Base-by-base conservation (phyloP, 2,113 vertebrate species). In the Scomber scombrus region DNA sequence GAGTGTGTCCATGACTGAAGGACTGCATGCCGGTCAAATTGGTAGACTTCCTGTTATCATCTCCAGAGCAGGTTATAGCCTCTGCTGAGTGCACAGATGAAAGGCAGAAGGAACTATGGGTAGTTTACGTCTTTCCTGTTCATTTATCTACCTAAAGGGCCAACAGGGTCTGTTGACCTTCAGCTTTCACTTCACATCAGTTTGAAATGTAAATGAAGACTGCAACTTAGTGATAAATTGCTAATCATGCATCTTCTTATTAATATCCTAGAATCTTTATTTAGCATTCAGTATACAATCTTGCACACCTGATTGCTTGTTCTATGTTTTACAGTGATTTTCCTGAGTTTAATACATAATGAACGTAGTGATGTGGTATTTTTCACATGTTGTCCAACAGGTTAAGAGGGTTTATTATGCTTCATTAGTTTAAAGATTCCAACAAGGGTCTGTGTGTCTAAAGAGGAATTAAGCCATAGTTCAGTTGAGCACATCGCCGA, bases 391-490 rank as follows among this genome's bases (percentile, higher is more conserved):
- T 84, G 77, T 78, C 71, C 85, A 73, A 82, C 81, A 81, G 81
- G 40, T 85, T 82, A 68, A 87, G 55, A 80, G 69, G 34, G 50
- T 83, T 83, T 89, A 83, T 85, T 83, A 47, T 73, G 80, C 77
- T 78, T 77, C 11, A 18, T 71, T 86, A 34, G 4, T 66, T 55
- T 5, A 21, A 67, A 76, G 68, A 74, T 85, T 83, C 19, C 57
- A 70, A 84, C 66, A 62, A 87, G 54, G 0, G 21, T 58, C 23
- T 55, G 50, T 60, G 73, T 21, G 67, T 75, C 56, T 47, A 55
- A 89, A 75, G 77, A 81, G 75, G 86, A 90, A 82, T 87, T 79
- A 81, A 83, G 83, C 78, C 62, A 71, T 34, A 77, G 66, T 58
- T 90, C 69, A 73, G 75, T 70, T 75, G 23, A 81, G 65, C 86